These are phyloP conservation scores for Eutolmus rufibarbis DNA, from an alignment of 2,888 invertebrate genomes.

Conservation along the genomic window DNA sequence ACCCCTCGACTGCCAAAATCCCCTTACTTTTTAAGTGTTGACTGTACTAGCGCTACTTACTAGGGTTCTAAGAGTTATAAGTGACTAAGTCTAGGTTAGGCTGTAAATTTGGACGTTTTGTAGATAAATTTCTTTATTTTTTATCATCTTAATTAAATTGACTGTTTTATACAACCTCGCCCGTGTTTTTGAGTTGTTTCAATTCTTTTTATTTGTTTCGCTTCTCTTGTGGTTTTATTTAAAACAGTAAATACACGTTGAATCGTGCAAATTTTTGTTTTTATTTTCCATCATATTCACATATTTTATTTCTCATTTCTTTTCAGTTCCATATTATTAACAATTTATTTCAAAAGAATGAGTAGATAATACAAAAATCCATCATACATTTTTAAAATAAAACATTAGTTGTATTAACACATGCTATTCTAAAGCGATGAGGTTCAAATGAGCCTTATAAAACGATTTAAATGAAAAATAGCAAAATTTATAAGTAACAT, in stretches of 20 bases:
- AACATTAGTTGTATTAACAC: too few relatives aligned
- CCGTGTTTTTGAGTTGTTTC: neutral
- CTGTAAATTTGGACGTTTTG: neutral
- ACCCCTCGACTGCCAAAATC: constrained; percentile 20
- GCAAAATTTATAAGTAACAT: too few relatives aligned
- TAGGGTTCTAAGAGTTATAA: neutral
- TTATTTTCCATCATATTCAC: neutral
- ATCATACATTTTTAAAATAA: too few relatives aligned
- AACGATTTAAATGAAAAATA: too few relatives aligned
- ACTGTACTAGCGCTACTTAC: constrained; percentile 23
- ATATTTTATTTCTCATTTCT: neutral
- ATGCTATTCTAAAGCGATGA: too few relatives aligned
- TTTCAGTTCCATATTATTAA: neutral
- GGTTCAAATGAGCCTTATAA: too few relatives aligned
- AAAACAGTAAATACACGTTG: neutral
- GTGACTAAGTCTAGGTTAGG: neutral
- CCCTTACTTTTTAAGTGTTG: neutral
- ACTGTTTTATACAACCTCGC: neutral
- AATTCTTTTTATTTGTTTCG: neutral
- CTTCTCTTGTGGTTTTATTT: neutral
- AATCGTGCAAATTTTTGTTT: neutral
- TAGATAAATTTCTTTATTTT: neutral
- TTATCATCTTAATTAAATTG: neutral
- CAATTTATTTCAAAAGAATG: too few relatives aligned
- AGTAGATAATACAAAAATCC: too few relatives aligned